A percentile compares a stretch with the other conserved stretches of the same genome.
Conservation (phyloP, 2,113 vertebrate species). For the Phalacrocorax pelagicus region DNA sequence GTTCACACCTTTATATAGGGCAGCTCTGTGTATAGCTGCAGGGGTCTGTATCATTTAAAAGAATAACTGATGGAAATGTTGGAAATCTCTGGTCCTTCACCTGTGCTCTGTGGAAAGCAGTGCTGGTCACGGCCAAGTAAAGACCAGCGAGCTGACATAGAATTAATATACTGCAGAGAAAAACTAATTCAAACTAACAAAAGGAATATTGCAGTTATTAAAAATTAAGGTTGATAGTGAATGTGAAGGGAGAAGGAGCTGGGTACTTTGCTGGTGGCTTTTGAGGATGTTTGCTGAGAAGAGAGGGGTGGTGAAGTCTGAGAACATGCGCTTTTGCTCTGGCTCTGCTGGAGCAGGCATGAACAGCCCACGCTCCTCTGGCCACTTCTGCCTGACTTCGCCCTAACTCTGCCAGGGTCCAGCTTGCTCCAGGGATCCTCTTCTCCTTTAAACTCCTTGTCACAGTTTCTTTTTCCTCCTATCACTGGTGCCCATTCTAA, state of each 20-base stretch:
- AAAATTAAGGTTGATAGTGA: neutral
- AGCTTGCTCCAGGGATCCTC: neutral
- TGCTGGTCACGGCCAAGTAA: neutral
- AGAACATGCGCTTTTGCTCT: neutral
- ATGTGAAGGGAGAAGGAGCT: neutral
- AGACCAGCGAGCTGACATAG: neutral
- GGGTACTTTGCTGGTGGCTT: neutral
- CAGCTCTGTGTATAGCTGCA: slow-evolving; percentile 36
- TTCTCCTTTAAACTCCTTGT: neutral
- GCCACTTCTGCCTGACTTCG: neutral
- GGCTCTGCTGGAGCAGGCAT: neutral
- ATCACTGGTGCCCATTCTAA: neutral
- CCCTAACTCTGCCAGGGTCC: neutral
- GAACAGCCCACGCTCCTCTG: neutral
- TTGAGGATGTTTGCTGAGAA: neutral
- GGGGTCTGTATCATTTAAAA: slow-evolving; percentile 7
- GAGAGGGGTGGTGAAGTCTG: neutral
- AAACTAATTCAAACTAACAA: neutral
- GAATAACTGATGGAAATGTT: slow-evolving; percentile 7
- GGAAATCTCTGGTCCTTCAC: slow-evolving; percentile 25
- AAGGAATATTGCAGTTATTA: neutral
- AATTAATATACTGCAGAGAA: neutral
- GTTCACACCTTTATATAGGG: slow-evolving; percentile 64
- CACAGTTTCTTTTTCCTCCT: neutral
- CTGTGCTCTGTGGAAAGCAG: neutral